phyloP scores from a whole-genome alignment of 92 coral and sea anemone genomes.

The Phenganax subtilis region DNA sequence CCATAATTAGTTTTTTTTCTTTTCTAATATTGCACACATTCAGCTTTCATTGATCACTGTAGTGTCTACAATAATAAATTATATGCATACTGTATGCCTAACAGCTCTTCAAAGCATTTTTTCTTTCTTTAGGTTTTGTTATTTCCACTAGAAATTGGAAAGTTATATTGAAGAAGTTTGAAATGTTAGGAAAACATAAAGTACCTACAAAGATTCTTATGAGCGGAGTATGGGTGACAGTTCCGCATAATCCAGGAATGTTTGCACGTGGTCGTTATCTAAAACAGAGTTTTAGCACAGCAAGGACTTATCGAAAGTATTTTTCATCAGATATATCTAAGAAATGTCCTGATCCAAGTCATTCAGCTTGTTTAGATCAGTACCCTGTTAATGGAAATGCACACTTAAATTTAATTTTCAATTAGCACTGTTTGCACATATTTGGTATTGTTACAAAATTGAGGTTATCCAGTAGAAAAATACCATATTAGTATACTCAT shows the following conservation, averaged over 20 bases:
- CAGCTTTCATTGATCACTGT: too few relatives aligned
- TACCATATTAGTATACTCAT: too few relatives aligned
- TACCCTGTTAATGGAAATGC: slow-evolving; percentile 77
- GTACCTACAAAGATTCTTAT: slow-evolving; percentile 30
- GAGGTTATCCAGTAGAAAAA: too few relatives aligned
- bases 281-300: not conserved
- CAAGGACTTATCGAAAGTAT: slow-evolving; percentile 5
- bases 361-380: slow-evolving; percentile 57
- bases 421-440: too few relatives aligned
- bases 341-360: slow-evolving; percentile 19
- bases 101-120: too few relatives aligned
- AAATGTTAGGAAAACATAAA: not conserved
- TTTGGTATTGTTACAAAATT: too few relatives aligned
- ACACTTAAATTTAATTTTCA: slow-evolving; percentile 45
- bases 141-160: slow-evolving; percentile 22
- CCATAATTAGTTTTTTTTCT: too few relatives aligned
- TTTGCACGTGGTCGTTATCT: slow-evolving; percentile 25
- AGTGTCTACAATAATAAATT: too few relatives aligned
- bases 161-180: not conserved
- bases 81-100: too few relatives aligned
- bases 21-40: too few relatives aligned
- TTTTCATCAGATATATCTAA: not conserved
- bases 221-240: slow-evolving; percentile 14
- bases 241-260: slow-evolving; percentile 27
- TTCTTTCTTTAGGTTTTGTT: not conserved